Evolutionary conservation across 2,113 vertebrate genomes (phyloP).

Genomic region (Scolopax mira): DNA sequence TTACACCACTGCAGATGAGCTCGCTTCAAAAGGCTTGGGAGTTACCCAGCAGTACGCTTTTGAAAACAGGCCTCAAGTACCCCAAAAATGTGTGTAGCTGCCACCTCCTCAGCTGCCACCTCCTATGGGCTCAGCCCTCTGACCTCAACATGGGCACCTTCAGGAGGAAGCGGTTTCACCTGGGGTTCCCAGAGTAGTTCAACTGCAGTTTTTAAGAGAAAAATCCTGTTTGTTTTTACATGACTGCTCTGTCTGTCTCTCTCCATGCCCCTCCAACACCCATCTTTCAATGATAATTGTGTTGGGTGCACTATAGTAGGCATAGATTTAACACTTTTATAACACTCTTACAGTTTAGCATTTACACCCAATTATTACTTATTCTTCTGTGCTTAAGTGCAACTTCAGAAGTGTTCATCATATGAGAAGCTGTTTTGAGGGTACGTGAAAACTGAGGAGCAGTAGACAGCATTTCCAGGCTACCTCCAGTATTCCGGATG

Average conservation of each 20-base stretch:
- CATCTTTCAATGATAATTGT: background rate
- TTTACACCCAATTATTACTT: background rate
- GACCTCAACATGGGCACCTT: background rate
- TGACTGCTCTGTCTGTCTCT: background rate
- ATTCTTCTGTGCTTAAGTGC: background rate
- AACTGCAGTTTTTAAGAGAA: background rate
- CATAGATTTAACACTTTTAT: fast-evolving
- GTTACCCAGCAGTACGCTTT: background rate
- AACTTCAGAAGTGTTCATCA: background rate
- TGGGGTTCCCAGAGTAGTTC: background rate
- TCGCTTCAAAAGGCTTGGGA: background rate
- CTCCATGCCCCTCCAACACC: background rate
- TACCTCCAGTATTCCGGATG: background rate
- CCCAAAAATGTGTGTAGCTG: background rate
- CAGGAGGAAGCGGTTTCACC: background rate
- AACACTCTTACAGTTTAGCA: background rate
- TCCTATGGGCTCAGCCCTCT: background rate
- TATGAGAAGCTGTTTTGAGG: background rate
- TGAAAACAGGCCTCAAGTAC: background rate
- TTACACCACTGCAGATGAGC: background rate
- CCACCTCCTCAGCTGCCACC: background rate
- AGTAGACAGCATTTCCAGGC: background rate
- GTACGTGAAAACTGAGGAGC: background rate
- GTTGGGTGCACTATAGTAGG: background rate
- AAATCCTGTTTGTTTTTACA: background rate